Conservation (phyloP, 2,797 vertebrate genomes). For the Tragelaphus eurycerus region DNA sequence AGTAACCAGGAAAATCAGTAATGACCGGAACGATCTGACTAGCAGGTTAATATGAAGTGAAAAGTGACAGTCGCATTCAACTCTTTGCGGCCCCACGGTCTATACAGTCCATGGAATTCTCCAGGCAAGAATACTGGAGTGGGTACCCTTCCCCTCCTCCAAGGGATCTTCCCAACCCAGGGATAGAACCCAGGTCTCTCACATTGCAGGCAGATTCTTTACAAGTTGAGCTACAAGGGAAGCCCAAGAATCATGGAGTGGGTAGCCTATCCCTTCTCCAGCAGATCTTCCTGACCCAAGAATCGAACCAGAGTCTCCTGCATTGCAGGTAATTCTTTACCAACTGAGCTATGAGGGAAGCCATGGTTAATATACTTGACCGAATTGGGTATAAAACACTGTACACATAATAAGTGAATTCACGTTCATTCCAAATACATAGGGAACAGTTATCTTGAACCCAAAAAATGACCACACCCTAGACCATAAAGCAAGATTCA, state of each 20-base stretch:
- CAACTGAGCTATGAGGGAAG: neutral
- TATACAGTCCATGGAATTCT: neutral
- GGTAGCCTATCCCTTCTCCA: neutral
- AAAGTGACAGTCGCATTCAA: neutral
- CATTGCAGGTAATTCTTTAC: neutral
- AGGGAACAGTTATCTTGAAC: neutral
- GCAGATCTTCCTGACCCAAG: accelerated
- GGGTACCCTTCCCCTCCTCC: neutral
- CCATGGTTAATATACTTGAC: neutral
- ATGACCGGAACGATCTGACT: neutral
- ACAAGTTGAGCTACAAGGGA: neutral
- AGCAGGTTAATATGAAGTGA: neutral
- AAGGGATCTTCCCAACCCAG: neutral
- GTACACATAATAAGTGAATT: neutral
- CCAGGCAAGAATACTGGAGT: neutral
- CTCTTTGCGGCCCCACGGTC: neutral
- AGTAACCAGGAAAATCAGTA: neutral
- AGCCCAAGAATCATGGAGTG: neutral
- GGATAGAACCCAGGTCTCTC: neutral
- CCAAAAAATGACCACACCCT: neutral
- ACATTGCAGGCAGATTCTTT: neutral
- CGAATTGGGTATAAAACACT: neutral
- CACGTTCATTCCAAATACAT: neutral
- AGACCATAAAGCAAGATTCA: neutral
- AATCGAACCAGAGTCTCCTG: neutral